Evolutionary conservation across 1,140 invertebrate genomes (phyloP), one percentile per base, ranked within the genome.

Genomic region (Caenorhabditis tropicalis): DNA sequence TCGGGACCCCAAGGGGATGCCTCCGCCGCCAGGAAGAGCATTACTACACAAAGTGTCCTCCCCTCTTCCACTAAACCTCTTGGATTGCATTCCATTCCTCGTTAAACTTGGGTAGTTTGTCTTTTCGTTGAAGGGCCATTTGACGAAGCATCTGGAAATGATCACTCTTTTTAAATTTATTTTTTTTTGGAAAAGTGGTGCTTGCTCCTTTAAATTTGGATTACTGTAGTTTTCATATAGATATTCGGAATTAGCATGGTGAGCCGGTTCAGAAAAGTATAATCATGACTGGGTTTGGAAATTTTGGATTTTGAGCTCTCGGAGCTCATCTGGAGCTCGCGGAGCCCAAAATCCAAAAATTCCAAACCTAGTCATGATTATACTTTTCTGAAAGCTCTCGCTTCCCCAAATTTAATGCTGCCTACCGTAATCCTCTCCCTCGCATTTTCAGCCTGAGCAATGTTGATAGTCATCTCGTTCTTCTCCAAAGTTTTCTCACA

Each of bases 381-480:
- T n/a, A n/a, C n/a, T n/a, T n/a, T n/a, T n/a, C n/a, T n/a, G n/a
- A n/a, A n/a, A 6, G 49, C 19, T 51, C 5, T 19, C 12, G 21
- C 21, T 51, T n/a, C 6, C 15, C 49, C 19, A 51, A 51, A 1
- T 1, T 5, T 51, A 6, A n/a, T 1, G 5, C 16, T 24, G 19
- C 60, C n/a, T 74, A 74, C 65, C 65, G 65, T 74, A 43, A 74
- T 74, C 43, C 86, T 70, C 12, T 82, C 53, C 53, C 88, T 31
- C 29, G 79, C 31, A 74, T 90, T 81, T 79, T 89, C 89, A 36
- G 60, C 53, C 36, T 89, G 88, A 1, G 43, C 60, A 7, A 89
- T 60, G 43, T 87, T 89, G 56, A 89, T 86, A 24, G 88, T 89
- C 88, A 89, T 89, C 74, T 89, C 82, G 16, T 85, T 65, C 16